Evolutionary conservation across 2,113 vertebrate genomes (phyloP).

Genomic region (Lagenorhynchus albirostris): DNA sequence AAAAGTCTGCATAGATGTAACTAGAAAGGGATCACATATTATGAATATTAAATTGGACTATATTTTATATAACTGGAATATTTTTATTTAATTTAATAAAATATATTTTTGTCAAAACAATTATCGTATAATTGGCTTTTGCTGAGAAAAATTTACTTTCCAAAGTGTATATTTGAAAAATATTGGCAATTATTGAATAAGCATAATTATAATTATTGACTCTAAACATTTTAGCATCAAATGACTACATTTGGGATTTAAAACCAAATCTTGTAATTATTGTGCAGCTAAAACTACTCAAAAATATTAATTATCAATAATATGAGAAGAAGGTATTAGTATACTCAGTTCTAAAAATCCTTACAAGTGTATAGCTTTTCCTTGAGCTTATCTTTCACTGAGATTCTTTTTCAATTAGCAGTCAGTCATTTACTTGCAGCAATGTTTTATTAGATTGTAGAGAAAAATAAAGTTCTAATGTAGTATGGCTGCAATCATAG

Average conservation of each 20-base stretch:
- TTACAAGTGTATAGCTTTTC: not conserved
- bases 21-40: not conserved
- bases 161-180: not conserved
- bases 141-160: not conserved
- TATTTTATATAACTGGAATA: not conserved
- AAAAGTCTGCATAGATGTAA: not conserved
- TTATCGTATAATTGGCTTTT: not conserved
- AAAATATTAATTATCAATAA: not conserved
- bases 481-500: not conserved
- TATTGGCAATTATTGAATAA: not conserved
- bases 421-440: not conserved
- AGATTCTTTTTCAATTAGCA: not conserved
- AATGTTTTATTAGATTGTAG: not conserved
- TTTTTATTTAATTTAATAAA: not conserved
- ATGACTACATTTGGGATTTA: not conserved
- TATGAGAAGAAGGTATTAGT: not conserved
- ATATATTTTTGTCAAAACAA: not conserved
- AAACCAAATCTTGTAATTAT: not conserved
- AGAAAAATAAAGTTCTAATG: constrained; percentile 23
- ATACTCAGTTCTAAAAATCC: not conserved
- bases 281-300: not conserved
- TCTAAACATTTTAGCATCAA: constrained; percentile 14
- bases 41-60: not conserved
- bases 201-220: not conserved
- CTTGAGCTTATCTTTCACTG: not conserved